These are phyloP conservation scores for Microtus pennsylvanicus DNA, from an alignment of 2,113 vertebrate species.

Conservation along the genomic window DNA sequence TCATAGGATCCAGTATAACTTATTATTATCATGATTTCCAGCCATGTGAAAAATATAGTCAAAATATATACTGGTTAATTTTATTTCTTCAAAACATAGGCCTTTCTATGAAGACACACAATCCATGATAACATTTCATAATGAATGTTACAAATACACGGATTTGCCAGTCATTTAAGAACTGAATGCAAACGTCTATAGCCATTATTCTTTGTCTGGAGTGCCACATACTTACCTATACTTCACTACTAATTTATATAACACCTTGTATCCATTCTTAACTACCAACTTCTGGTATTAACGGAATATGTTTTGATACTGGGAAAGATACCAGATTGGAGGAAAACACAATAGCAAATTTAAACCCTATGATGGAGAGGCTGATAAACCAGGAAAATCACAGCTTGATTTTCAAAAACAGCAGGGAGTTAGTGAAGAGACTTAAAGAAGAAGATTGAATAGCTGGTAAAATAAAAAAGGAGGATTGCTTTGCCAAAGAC, in stretches of 20 bases:
- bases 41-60: conserved; percentile 21
- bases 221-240: background rate
- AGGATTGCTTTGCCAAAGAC: conserved; percentile 76
- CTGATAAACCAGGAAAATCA: conserved; percentile 72
- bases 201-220: background rate
- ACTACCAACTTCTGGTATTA: conserved; percentile 11
- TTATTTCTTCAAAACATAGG: conserved; percentile 53
- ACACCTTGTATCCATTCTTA: background rate
- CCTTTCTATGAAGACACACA: background rate
- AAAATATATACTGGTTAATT: background rate
- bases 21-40: conserved; percentile 7
- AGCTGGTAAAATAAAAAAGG: conserved; percentile 47
- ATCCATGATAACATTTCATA: conserved; percentile 21
- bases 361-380: conserved; percentile 62
- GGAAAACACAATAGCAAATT: conserved; percentile 61
- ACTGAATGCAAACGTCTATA: background rate
- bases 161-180: background rate
- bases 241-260: background rate
- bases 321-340: conserved; percentile 7
- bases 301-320: conserved; percentile 25
- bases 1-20: background rate
- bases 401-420: conserved; percentile 79
- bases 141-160: background rate
- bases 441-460: conserved; percentile 68
- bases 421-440: conserved; percentile 62